A percentile compares a stretch with the other conserved stretches of the same genome.
These are phyloP conservation scores for Anableps anableps DNA, from an alignment of 2,797 vertebrate species.

Conservation along the genomic window DNA sequence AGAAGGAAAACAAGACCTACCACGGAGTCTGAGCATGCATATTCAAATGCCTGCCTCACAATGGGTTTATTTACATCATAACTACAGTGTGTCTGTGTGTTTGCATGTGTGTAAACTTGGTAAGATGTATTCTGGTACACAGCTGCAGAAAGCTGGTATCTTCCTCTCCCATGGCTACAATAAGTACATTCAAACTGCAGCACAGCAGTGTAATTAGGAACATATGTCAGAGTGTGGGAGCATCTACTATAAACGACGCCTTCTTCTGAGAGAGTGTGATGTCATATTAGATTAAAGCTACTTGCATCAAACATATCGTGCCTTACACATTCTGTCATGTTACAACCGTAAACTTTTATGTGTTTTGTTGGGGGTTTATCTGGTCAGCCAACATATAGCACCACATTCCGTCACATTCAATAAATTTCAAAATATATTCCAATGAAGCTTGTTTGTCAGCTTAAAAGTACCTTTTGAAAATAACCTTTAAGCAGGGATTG, in stretches of 20 bases:
- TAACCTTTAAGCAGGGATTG: too few species aligned
- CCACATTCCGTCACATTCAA: not conserved
- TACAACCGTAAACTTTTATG: not conserved
- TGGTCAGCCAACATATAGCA: not conserved
- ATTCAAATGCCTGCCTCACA: conserved; percentile 9
- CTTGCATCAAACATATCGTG: not conserved
- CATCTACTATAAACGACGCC: conserved; percentile 27
- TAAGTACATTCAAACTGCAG: conserved; percentile 43
- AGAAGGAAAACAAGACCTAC: conserved; percentile 53
- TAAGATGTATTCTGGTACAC: conserved; percentile 18
- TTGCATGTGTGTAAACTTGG: conserved; percentile 4
- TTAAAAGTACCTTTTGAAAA: too few species aligned
- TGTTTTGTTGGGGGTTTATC: not conserved
- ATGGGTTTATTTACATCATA: conserved; percentile 12
- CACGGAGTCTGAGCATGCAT: conserved; percentile 17
- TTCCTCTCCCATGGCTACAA: conserved; percentile 39
- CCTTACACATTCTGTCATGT: not conserved
- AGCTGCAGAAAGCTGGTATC: conserved; percentile 19
- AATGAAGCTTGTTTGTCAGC: too few species aligned
- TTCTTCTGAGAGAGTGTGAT: conserved; percentile 16
- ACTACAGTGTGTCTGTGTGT: conserved; percentile 1
- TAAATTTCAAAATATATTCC: not conserved
- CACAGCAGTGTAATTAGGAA: conserved; percentile 34
- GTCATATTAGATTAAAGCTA: not conserved
- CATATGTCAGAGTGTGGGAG: conserved; percentile 33